Base-by-base conservation (phyloP, 1,140 invertebrate species). In the Aphaenogaster ashmeadi region DNA sequence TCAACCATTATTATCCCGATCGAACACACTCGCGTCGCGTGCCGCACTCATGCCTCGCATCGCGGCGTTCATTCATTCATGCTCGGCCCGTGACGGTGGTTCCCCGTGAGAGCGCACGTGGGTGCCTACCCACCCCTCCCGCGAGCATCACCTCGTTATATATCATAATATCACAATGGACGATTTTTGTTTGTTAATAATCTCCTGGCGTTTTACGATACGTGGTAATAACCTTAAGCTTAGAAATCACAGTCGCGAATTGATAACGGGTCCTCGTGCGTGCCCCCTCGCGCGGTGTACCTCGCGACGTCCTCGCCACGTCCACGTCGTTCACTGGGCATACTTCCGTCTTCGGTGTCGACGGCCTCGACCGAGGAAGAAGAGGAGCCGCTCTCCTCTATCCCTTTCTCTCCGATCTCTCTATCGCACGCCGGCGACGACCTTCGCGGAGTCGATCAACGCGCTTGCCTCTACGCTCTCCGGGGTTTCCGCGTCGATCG, bases 211-310 rank as follows among this genome's bases (percentile, higher is more conserved):
- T 66, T 71, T 27, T 88, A 87, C 74, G 69, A 74, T 50, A 69
- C 44, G 33, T 60, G 64, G 50, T 74, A 66, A 56, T 89, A 93
- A 89, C 64, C 92, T 91, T 93, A 93, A 89, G 86, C 84, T 90
- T 91, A 93, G 75, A 90, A 90, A 93, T 94, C 93, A 94, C 93
- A 94, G 93, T 93, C 88, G 91, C 90, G 89, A 92, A 87, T 92
- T 91, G 90, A 92, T 92, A 91, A 86, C 67, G 64, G 36, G 54
- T 86, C 69, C 44, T 60, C 75, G 36, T 78, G 83, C 60, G 60
- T 87, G 69, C 38, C 33, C 77, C 36, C 60, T 56, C 58, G 78
- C 64, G 78, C 54, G 83, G n/a, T 80, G 13, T 66, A 62, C 47
- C 38, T 62, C 67, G 79, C 50, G 78, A 80, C 44, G 33, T 80